These are phyloP conservation scores for Varanus salvator DNA, from an alignment of 2,113 vertebrate species.

Conservation along the genomic window DNA sequence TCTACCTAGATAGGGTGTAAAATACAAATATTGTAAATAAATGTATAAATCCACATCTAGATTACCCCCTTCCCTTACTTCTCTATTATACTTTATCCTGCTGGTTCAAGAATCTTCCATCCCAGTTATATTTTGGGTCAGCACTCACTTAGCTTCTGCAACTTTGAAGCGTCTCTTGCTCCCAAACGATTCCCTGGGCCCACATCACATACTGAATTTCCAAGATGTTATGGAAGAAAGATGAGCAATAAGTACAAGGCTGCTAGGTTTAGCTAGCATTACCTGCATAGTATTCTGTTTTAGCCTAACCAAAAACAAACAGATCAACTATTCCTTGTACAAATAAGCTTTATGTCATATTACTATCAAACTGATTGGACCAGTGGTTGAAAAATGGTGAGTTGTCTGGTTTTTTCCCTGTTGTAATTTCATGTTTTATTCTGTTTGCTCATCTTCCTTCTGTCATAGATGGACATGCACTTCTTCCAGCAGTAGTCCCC, in stretches of 20 bases:
- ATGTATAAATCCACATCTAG: background rate
- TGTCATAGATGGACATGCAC: conserved; percentile 82
- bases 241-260: background rate
- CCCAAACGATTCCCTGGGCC: background rate
- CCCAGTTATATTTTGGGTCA: background rate
- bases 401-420: background rate
- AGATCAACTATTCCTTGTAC: background rate
- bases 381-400: background rate
- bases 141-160: background rate
- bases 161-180: background rate
- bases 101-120: no score
- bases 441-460: conserved; percentile 3
- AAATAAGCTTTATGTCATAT: background rate
- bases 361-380: background rate
- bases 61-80: no score
- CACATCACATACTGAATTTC: background rate
- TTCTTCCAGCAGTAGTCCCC: conserved; percentile 92
- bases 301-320: background rate
- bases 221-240: background rate
- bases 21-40: no score
- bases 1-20: no score
- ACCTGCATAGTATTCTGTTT: background rate
- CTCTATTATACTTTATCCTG: background rate
- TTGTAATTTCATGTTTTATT: background rate
- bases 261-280: background rate